Evolutionary conservation across 92 coral and sea anemone species (phyloP), one percentile per base, ranked within the genome.

Genomic region (Epizoanthus fatuus): DNA sequence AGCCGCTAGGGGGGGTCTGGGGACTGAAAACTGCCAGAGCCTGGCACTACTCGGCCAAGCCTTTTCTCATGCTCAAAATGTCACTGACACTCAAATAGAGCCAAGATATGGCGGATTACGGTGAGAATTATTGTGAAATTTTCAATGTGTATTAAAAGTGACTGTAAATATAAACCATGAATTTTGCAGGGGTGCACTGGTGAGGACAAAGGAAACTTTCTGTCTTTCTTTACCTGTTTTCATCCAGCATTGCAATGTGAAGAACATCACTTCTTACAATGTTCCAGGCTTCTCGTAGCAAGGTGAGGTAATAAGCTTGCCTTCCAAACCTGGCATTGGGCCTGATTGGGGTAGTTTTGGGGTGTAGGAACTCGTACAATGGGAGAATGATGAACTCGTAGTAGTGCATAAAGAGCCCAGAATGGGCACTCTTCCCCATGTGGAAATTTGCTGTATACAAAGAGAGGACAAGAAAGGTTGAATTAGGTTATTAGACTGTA

Each of bases 241-340:
- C 35, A 7, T 55, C 55, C 39, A n/a, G 37, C 87, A 83, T 15
- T 65, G 39, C 79, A 65, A 60, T 55, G 57, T 39, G 32, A 64
- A 39, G 32, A 5, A 84, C 32, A 35, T 85, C 73, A 63, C 69
- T 77, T 75, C 86, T 79, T 52, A 78, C 67, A 53, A 79, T 22
- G 64, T 29, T 38, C 91, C 91, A 87, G 5, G 62, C 91, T 63
- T 87, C 91, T 20, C 91, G 52, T 54, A 87, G 35, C 6, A 80
- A 73, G 14, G 52, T 87, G 5, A 87, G 81, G 47, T 87, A 87
- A 54, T 47, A 87, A 2, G 63, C 60, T 45, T 55, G 86, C 59
- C 91, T 54, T 16, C 91, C 91, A 87, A 87, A 87, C 40, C 70
- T 74, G 67, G 69, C 38, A 57, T 87, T 87, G 70, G 87, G 87